Base-by-base conservation (phyloP, 2,888 invertebrate species). In the Acronicta aceris region DNA sequence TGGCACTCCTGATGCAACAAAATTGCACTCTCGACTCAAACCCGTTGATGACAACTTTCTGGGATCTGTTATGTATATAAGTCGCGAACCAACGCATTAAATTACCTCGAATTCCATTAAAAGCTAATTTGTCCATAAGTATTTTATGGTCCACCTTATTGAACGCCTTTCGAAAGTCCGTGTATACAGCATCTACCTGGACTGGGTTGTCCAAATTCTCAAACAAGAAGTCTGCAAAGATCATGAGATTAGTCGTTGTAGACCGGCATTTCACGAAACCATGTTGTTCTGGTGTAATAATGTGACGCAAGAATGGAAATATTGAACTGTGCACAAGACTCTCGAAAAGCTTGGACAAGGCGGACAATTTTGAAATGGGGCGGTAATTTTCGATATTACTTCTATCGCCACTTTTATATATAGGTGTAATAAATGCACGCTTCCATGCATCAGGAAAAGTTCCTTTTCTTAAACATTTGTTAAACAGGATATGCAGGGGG, bases 331-430 rank as follows among this genome's bases (percentile, higher is more conserved):
- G 52, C 0, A 52, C 52, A 12, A 43, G 43, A 16, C 52, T 36
- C 43, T 52, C 52, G 16, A 52, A 43, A 13, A 43, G 30, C 43
- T 52, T 52, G 0, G 51, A 30, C 30, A 51, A 30, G 30, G 42
- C 9, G 12, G 51, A 42, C 27, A 42, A 8, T 33, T 2, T 33
- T 3, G 12, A 33, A 10, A 33, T 33, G 10, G 33, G 33, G 2
- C 33, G 33, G 8, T 33, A 33, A 8, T 33, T 33, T 12, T 33
- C 33, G 1, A 15, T 27, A 30, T 42, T 43, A 9, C 15, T 33
- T 4, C 8, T 33, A 33, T 33, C 33, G 8, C 33, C 33, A 33
- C 33, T 33, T 12, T 33, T 33, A 10, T 33, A 10, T 12, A 33
- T 12, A 4, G 33, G 33, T 4, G 33, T 33, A 33, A 33, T 33